These are phyloP conservation scores for Ptilorrhoa leucosticta DNA, from an alignment of 2,113 vertebrate genomes.

Conservation along the genomic window DNA sequence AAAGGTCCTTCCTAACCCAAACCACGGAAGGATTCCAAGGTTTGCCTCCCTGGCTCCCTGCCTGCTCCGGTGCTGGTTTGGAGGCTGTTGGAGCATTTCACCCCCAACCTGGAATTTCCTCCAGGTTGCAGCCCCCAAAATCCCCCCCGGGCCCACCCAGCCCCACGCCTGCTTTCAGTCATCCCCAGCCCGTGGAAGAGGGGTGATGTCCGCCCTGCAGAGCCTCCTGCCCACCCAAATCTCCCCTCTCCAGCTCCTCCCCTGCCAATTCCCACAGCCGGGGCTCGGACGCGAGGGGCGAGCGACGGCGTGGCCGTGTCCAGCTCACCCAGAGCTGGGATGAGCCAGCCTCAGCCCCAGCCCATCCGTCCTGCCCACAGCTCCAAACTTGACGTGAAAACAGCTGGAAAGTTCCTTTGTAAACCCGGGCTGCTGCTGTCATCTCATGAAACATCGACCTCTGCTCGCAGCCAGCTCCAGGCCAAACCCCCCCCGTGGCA, in stretches of 20 bases:
- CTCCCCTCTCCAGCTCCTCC: not conserved
- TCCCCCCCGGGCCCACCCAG: not conserved
- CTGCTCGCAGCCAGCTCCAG: rapidly evolving
- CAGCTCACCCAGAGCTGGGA: rapidly evolving
- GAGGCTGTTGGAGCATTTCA: not conserved
- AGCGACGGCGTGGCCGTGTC: not conserved
- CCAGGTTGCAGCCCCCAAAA: not conserved
- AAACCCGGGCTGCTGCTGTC: not conserved
- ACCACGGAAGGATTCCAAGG: not conserved
- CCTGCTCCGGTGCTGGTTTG: not conserved
- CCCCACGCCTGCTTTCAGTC: not conserved
- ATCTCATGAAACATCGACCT: rapidly evolving
- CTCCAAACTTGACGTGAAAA: rapidly evolving
- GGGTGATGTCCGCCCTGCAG: not conserved
- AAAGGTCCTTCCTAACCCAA: not conserved
- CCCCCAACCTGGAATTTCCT: not conserved
- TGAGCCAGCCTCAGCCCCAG: not conserved
- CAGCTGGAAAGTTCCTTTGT: not conserved
- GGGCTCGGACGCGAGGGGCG: rapidly evolving
- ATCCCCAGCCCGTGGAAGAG: not conserved
- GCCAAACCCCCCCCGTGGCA: not conserved
- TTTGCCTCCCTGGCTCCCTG: not conserved
- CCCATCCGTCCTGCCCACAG: not conserved
- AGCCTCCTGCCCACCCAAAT: not conserved
- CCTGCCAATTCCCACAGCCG: not conserved